phyloP scores from a whole-genome alignment of 30 jellyfish, hydroid and myxozoan species.

The Chrysaora quinquecirrha region DNA sequence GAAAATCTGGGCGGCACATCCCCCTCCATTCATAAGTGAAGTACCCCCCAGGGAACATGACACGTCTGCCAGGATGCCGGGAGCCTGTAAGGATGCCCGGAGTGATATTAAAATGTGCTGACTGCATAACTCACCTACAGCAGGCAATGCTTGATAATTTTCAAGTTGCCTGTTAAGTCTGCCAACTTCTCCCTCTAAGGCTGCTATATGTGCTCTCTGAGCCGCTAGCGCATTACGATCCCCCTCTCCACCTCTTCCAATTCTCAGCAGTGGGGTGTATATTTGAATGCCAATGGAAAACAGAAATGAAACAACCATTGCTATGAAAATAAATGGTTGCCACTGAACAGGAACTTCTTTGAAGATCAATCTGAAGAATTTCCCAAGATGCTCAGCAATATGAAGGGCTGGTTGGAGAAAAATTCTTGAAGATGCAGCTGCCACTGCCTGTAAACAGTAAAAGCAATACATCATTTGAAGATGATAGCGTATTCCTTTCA shows the following conservation, averaged over 20 bases:
- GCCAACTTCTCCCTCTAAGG: not conserved
- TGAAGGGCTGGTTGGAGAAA: constrained; percentile 57
- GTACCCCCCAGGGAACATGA: no score
- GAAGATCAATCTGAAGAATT: constrained; percentile 60
- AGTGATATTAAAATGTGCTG: no score
- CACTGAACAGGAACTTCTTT: constrained; percentile 81
- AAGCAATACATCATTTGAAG: no score
- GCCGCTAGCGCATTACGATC: not conserved
- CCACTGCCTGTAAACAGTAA: constrained; percentile 56
- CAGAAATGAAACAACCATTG: constrained; percentile 16
- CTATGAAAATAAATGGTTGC: constrained; percentile 74
- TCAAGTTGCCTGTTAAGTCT: constrained; percentile 2
- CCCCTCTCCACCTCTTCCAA: constrained; percentile 30
- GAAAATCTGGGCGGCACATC: no score
- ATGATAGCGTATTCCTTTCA: no score
- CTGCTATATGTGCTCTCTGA: not conserved
- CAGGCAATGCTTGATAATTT: no score
- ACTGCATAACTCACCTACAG: no score
- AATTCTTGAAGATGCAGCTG: constrained; percentile 68
- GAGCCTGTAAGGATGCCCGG: no score
- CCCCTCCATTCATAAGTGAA: no score
- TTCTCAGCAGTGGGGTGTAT: constrained; percentile 54
- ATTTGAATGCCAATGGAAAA: constrained; percentile 60
- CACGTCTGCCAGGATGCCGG: no score
- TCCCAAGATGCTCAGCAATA: constrained; percentile 61